phyloP scores from a whole-genome alignment of 2,797 vertebrate species.

The Apodemus agrarius region DNA sequence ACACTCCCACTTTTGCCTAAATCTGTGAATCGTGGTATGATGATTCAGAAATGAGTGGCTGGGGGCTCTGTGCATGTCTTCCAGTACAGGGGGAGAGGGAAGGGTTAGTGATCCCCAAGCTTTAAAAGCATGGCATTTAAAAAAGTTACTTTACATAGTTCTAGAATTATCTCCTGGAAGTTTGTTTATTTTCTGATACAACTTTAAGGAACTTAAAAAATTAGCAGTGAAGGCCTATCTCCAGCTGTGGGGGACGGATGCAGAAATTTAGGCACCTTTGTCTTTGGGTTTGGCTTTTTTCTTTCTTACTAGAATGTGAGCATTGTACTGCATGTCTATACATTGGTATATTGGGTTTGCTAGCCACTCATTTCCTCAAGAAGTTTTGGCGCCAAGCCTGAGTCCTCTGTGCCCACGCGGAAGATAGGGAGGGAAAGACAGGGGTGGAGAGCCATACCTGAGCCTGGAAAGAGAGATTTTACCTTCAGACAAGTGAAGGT shows the following conservation, averaged over 20 bases:
- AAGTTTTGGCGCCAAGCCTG: neutral
- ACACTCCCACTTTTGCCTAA: conserved; percentile 22
- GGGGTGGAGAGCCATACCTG: neutral
- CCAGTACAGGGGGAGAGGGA: neutral
- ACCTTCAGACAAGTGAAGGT: neutral
- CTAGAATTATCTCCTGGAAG: neutral
- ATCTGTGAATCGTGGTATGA: neutral
- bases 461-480: neutral
- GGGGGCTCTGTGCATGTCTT: neutral
- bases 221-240: neutral
- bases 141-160: conserved; percentile 16
- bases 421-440: neutral
- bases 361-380: neutral
- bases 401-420: neutral
- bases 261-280: neutral
- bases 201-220: conserved; percentile 6
- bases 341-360: neutral
- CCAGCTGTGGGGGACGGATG: neutral
- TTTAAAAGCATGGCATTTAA: neutral
- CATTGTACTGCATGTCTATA: neutral
- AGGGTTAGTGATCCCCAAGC: neutral
- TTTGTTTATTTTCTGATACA: neutral
- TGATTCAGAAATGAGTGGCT: neutral
- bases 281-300: neutral
- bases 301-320: neutral